These are phyloP conservation scores for Diachasmimorpha longicaudata DNA, from an alignment of 1,140 invertebrate genomes.

Conservation along the genomic window DNA sequence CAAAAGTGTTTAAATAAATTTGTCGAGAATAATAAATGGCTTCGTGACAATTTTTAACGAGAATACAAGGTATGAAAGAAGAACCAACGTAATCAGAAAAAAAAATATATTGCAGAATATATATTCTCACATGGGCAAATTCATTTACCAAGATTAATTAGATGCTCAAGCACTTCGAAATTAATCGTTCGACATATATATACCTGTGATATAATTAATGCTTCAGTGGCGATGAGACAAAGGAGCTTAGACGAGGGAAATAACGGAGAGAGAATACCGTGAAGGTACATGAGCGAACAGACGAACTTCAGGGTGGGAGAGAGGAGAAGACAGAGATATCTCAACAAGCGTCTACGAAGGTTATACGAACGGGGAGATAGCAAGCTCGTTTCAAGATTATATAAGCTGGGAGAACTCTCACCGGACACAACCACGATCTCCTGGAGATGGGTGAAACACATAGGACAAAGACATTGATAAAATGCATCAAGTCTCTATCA, in stretches of 20 bases:
- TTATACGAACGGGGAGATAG: slow-evolving; percentile 27
- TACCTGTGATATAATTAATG: slow-evolving; percentile 35
- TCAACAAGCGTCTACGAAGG: slow-evolving; percentile 14
- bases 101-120: background rate
- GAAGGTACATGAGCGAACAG: slow-evolving; percentile 14
- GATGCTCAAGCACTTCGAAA: background rate
- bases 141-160: background rate
- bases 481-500: slow-evolving; percentile 40
- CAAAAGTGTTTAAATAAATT: slow-evolving; percentile 27
- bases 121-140: background rate
- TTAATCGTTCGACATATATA: slow-evolving; percentile 25
- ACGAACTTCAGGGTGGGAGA: slow-evolving; percentile 14
- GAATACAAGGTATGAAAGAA: background rate
- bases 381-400: slow-evolving; percentile 39
- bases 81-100: background rate
- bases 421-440: slow-evolving; percentile 37
- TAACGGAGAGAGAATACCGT: background rate
- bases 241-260: slow-evolving; percentile 15
- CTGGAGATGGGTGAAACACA: slow-evolving; percentile 16
- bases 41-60: background rate
- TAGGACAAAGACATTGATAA: slow-evolving; percentile 36
- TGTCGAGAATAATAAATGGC: slow-evolving; percentile 1
- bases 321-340: slow-evolving; percentile 17
- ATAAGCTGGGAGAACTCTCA: slow-evolving; percentile 16
- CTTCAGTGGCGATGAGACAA: slow-evolving; percentile 24